Conservation (phyloP, 2,113 vertebrate species). For the Regulus satrapa region DNA sequence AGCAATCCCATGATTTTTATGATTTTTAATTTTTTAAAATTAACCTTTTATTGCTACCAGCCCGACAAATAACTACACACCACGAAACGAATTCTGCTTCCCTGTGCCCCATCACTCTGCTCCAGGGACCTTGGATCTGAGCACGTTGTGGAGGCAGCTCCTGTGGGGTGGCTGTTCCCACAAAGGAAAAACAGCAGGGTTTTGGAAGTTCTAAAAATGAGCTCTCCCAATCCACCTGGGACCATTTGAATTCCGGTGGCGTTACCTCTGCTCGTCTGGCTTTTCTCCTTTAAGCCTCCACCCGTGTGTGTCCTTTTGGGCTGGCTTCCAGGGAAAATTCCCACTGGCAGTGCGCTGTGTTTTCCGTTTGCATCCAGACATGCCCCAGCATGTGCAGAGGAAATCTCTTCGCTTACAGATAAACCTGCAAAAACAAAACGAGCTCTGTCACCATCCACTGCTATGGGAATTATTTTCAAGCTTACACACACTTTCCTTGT, state of each 20-base stretch:
- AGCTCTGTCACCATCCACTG: not conserved
- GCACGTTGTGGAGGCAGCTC: not conserved
- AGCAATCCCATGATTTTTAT: fast-evolving
- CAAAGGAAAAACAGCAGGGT: not conserved
- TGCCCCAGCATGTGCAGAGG: not conserved
- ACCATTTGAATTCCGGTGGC: fast-evolving
- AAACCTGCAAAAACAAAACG: not conserved
- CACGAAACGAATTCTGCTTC: not conserved
- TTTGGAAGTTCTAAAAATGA: not conserved
- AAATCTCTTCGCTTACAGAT: not conserved
- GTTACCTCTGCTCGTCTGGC: not conserved
- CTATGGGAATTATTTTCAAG: not conserved
- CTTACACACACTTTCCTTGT: not conserved
- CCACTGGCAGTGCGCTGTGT: not conserved
- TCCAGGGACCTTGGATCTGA: not conserved
- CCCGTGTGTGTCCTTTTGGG: not conserved
- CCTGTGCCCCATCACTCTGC: not conserved
- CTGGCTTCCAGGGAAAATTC: not conserved
- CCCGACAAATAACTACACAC: not conserved
- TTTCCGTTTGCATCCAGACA: not conserved
- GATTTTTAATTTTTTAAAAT: not conserved
- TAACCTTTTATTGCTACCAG: not conserved
- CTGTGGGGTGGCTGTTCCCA: not conserved
- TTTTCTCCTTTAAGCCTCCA: not conserved
- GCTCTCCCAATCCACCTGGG: not conserved